Conservation (phyloP, 2,113 vertebrate species). For the Sylvia atricapilla region DNA sequence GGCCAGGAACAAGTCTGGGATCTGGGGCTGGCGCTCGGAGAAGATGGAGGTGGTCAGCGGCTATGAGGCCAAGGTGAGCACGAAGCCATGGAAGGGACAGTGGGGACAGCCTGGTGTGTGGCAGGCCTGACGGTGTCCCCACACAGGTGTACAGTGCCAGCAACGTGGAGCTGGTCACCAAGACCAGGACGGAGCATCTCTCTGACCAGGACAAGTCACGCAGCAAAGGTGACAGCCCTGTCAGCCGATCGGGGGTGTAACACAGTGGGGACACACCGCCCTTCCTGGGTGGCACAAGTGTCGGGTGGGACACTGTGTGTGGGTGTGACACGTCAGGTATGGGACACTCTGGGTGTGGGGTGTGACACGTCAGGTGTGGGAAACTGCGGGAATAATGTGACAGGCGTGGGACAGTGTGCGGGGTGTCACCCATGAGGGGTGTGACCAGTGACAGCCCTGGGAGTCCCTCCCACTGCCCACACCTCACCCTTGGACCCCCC, state of each 20-base stretch:
- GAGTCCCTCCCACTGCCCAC: neutral
- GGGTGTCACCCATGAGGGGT: neutral
- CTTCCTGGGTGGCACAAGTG: neutral
- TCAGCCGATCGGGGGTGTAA: neutral
- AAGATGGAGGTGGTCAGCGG: constrained; percentile 91
- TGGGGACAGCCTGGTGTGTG: neutral
- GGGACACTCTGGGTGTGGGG: neutral
- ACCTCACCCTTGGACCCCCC: neutral
- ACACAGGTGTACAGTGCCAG: constrained; percentile 92
- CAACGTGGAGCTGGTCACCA: constrained; percentile 94
- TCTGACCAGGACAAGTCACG: constrained; percentile 94
- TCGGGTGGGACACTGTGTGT: neutral
- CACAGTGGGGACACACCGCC: fast-evolving
- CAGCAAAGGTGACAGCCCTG: constrained; percentile 82
- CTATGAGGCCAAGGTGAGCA: constrained; percentile 91
- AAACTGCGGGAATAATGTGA: neutral
- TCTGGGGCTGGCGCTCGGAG: constrained; percentile 97
- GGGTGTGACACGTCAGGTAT: neutral
- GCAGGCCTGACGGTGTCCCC: neutral
- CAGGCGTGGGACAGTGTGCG: fast-evolving
- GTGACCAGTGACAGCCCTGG: fast-evolving
- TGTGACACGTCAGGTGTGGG: neutral
- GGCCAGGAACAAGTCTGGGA: constrained; percentile 91
- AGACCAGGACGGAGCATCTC: constrained; percentile 94
- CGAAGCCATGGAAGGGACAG: fast-evolving